These are phyloP conservation scores for Gopherus evgoodei DNA, from an alignment of 2,113 vertebrate genomes.

Conservation along the genomic window DNA sequence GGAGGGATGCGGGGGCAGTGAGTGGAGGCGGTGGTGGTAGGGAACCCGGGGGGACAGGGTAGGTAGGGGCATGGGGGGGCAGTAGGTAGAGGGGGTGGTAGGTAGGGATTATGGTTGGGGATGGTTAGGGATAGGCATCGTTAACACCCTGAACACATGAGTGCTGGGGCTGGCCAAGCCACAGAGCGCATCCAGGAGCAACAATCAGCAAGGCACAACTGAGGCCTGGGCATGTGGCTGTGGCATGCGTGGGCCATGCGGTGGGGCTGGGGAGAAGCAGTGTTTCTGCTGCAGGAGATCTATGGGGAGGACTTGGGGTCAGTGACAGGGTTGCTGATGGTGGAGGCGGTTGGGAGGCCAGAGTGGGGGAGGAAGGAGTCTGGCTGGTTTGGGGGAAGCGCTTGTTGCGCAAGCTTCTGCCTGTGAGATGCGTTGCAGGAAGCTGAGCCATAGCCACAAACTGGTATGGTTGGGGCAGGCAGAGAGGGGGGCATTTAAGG, in stretches of 20 bases:
- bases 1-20: constrained; percentile 4
- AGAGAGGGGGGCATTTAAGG: not conserved
- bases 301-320: not conserved
- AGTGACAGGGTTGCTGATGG: not conserved
- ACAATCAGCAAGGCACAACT: no score
- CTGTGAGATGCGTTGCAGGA: not conserved
- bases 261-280: not conserved
- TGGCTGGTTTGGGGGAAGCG: not conserved
- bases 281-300: not conserved
- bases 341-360: constrained; percentile 37
- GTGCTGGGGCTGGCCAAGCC: not conserved
- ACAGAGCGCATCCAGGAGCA: not conserved
- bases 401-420: not conserved
- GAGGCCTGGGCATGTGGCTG: not conserved
- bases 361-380: not conserved
- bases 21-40: not conserved
- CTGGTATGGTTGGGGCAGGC: not conserved
- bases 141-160: not conserved
- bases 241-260: not conserved
- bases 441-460: not conserved
- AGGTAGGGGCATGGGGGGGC: not conserved
- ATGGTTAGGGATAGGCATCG: no score
- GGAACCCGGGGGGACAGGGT: not conserved
- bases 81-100: not conserved
- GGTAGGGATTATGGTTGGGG: no score